Evolutionary conservation across 2,888 invertebrate species (phyloP).

Genomic region (Myopa tessellatipennis): DNA sequence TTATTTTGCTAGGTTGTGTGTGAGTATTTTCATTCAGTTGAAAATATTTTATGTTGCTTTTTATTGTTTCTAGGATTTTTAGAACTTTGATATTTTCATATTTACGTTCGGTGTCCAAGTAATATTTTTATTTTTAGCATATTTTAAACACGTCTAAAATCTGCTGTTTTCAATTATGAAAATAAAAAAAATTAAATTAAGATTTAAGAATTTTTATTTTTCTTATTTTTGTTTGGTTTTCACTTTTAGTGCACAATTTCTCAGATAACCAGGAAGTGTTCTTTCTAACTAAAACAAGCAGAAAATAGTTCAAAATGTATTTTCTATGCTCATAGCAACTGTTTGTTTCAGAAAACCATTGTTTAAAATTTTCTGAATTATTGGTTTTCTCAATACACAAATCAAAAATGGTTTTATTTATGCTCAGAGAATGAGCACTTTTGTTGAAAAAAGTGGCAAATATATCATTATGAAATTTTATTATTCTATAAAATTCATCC

Average conservation of each 20-base stretch:
- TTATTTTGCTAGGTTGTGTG: too few species aligned
- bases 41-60: too few species aligned
- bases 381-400: constrained; percentile 1
- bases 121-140: too few species aligned
- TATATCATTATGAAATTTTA: constrained; percentile 2
- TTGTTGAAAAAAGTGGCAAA: neutral
- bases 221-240: neutral
- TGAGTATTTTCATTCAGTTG: too few species aligned
- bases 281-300: neutral
- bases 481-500: neutral
- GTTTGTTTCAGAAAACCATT: neutral
- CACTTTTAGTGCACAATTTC: neutral
- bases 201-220: constrained; percentile 2
- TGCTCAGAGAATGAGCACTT: neutral
- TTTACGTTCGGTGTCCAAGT: too few species aligned
- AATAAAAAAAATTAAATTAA: neutral
- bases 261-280: neutral
- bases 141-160: too few species aligned
- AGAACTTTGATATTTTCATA: too few species aligned
- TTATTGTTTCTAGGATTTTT: too few species aligned
- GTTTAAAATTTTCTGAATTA: neutral
- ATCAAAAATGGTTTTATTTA: neutral
- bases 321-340: too few species aligned
- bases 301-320: too few species aligned
- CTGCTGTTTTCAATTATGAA: too few species aligned